Evolutionary conservation across 2,113 vertebrate genomes (phyloP), one percentile per base, ranked within the genome.

Genomic region (Gymnarchus niloticus): DNA sequence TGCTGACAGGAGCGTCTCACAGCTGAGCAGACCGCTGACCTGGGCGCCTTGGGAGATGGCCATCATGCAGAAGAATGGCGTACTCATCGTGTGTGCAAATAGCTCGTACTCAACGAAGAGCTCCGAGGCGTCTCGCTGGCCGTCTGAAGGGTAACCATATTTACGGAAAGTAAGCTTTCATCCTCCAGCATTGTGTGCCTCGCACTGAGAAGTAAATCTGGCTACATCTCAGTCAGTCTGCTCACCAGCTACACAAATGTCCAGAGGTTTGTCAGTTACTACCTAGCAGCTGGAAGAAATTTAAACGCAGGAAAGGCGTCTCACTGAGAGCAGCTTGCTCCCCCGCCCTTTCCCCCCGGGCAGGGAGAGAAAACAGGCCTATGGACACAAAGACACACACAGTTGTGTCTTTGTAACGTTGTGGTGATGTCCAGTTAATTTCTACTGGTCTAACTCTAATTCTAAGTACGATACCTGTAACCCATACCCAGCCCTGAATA

Each of bases 231-330:
- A 25, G 48, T 54, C 51, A 5, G n/a, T 82, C n/a, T 82, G 8
- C 25, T 82, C 25, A 82, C 48, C 14, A n/a, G 80, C 80, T 28
- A 21, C 80, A 54, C 37, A 82, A 82, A n/a, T 82, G 80, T 54
- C 28, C 49, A 82, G 51, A 56, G 80, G 80, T 82, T 44, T n/a
- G 52, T 82, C 80, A 82, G 33, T 56, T 82, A 54, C n/a, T 51
- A 82, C 44, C 76, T 54, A 25, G 28, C 80, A 82, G n/a, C 80
- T 82, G 80, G 44, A 82, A 82, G 25, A 82, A 33, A 82, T 82
- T 82, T 56, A 82, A 82, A 82, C 23, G 51, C 80, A 82, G 80
- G 80, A n/a, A 33, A 82, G 80, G n/a, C 80, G 25, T 54, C 80
- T 82, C 56, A 82, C 80, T 33, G 51, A 33, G 80, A 82, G 23